phyloP scores from a whole-genome alignment of 1,140 invertebrate species.

The Platyscapa corneri region DNA sequence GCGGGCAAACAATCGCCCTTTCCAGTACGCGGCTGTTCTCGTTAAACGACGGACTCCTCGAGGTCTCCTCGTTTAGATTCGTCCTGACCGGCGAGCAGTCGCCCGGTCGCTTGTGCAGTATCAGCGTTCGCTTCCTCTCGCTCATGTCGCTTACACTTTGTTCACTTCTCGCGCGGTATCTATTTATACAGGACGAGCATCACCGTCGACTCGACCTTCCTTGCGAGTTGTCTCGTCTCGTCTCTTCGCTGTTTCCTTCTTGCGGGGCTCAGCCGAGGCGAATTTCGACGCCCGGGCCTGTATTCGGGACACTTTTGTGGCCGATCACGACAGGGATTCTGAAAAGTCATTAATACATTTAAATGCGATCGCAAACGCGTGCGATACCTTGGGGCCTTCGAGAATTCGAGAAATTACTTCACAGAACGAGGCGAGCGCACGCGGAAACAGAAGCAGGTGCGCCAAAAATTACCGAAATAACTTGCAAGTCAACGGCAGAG shows the following conservation, averaged over 20 bases:
- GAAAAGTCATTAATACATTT: background rate
- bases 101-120: too few relatives aligned
- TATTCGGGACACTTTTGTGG: background rate
- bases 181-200: slow-evolving; percentile 23
- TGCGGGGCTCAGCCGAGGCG: background rate
- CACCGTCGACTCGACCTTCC: background rate
- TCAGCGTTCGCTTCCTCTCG: slow-evolving; percentile 59
- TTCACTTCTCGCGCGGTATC: background rate
- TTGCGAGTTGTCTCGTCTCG: too few relatives aligned
- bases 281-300: background rate
- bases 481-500: background rate
- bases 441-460: background rate
- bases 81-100: slow-evolving; percentile 20
- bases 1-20: slow-evolving; percentile 21
- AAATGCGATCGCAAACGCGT: background rate
- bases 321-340: background rate
- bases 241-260: background rate
- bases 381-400: background rate
- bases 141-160: slow-evolving; percentile 56
- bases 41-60: background rate
- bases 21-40: slow-evolving; percentile 13
- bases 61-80: background rate
- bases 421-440: background rate
- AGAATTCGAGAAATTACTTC: background rate
- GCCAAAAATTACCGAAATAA: slow-evolving; percentile 49